Evolutionary conservation across 2,113 vertebrate species (phyloP), one percentile per base, ranked within the genome.

Genomic region (Myotis yumanensis): DNA sequence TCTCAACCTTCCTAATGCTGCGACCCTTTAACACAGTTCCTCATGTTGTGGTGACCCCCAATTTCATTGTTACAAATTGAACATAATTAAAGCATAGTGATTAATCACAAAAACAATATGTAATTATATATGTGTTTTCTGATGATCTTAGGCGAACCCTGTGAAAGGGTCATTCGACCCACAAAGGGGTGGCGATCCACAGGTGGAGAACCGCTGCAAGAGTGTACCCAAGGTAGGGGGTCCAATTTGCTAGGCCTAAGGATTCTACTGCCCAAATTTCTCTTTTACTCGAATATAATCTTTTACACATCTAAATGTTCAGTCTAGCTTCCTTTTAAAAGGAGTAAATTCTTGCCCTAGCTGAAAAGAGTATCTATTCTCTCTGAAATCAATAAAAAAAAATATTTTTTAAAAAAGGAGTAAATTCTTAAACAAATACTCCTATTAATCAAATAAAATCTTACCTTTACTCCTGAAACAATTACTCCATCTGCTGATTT

Each of bases 401-500:
- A 12, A 28, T 28, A 4, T 62, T 28, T 62, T 62, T 11, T 48
- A 48, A 62, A 51, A 84, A 89, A 90, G 23, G 68, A 89, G 23
- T 88, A 52, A 86, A 94, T 84, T 59, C 72, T 86, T 80, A 95
- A 75, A 89, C 23, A 48, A 48, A 35, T 90, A 95, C 28, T 68
- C 15, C 37, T 96, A 14, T 64, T 86, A 75, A 86, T 68, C 15
- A 89, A 80, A 75, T 68, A 87, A 93, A 72, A 72, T 96, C 93
- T 98, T 97, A 99, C 99, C 99, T 99, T 99, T 96, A 99, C 99
- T 97, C 99, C 99, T 62, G 99, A 99, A 98, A 99, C 99, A 97
- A 99, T 98, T n/a, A 99, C 99, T 89, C 99, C 99, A 79, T 99
- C 99, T 28, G 99, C 99, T 8, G 99, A 99, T 96, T 99, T 99